Evolutionary conservation across 2,113 vertebrate genomes (phyloP), one percentile per base, ranked within the genome.

Genomic region (Pterophyllum scalare): DNA sequence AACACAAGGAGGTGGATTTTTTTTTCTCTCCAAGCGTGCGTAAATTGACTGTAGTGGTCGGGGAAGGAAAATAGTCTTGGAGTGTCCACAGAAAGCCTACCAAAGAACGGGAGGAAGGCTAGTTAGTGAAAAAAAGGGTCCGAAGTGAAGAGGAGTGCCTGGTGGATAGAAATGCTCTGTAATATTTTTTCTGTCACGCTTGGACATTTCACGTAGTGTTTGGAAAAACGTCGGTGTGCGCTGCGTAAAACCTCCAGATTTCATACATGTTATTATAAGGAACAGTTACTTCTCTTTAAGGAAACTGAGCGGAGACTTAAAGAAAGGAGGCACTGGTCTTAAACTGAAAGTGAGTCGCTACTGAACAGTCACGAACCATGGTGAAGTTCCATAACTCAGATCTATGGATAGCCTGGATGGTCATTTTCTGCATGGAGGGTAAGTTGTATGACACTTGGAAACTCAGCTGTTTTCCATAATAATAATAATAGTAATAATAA

Each of bases 361-460:
- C 75, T 6, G 59, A 83, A 58, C 88, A 64, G 58, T 75, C 26
- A 74, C 58, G 87, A 94, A 87, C 80, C 87, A 96, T 96, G 96
- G 84, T 95, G 93, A 96, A 95, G 93, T 95, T 94, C 78, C 94
- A 95, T 19, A 96, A 96, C 92, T 95, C 94, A 83, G 96, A 96
- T 83, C 92, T 96, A 57, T 96, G 96, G 96, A 96, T 96, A 89
- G 95, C 96, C 90, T 96, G 96, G 96, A 85, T 95, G 90, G 49
- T 94, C 62, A 40, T 96, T 35, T 93, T 96, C 80, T 96, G 94
- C 86, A 90, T 95, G 92, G 91, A 95, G 77, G 96, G 96, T 96
- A 92, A 95, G 95, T 89, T 72, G 6, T 60, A n/a, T 40, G 17
- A 28, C 49, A 31, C 24, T 57, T 26, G 20, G 3, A 62, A 90